Conservation (phyloP, 2,888 invertebrate species). For the Strigamia crassipes region DNA sequence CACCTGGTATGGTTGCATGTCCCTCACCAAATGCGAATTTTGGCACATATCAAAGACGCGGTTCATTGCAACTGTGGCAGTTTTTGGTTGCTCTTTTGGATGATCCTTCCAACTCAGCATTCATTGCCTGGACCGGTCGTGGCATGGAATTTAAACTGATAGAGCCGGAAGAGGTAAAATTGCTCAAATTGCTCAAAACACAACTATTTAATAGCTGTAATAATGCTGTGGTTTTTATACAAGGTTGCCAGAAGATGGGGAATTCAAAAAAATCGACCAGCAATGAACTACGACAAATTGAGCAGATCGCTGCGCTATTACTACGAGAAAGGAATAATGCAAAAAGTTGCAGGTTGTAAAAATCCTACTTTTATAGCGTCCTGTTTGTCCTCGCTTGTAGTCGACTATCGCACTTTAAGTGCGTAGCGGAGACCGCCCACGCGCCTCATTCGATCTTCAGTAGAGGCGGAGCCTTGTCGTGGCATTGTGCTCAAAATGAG, state of each 20-base stretch:
- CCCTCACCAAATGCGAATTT: neutral
- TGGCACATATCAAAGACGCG: slow-evolving; percentile 64
- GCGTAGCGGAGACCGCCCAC: neutral
- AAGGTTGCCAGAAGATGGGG: slow-evolving; percentile 95
- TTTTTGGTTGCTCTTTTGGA: slow-evolving; percentile 79
- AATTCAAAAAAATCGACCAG: slow-evolving; percentile 92
- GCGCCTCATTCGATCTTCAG: no score
- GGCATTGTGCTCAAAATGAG: no score
- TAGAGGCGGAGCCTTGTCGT: no score
- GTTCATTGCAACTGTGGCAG: slow-evolving; percentile 92
- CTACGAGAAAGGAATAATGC: slow-evolving; percentile 98
- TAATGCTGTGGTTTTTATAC: slow-evolving; percentile 51
- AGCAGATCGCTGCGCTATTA: slow-evolving; percentile 93
- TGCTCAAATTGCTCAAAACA: no score
- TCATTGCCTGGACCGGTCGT: slow-evolving; percentile 90
- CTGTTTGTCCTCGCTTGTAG: no score
- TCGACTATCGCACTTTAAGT: no score
- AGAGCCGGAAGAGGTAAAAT: slow-evolving; percentile 84
- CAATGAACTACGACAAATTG: slow-evolving; percentile 96
- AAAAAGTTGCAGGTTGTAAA: slow-evolving; percentile 82
- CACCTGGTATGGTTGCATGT: neutral
- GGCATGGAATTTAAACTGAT: slow-evolving; percentile 95
- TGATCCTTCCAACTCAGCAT: slow-evolving; percentile 60
- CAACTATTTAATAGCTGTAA: no score
- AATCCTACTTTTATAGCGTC: neutral